A percentile compares a stretch with the other conserved stretches of the same genome.
These are phyloP conservation scores for Homarus americanus DNA, from an alignment of 1,140 invertebrate genomes.

Conservation along the genomic window DNA sequence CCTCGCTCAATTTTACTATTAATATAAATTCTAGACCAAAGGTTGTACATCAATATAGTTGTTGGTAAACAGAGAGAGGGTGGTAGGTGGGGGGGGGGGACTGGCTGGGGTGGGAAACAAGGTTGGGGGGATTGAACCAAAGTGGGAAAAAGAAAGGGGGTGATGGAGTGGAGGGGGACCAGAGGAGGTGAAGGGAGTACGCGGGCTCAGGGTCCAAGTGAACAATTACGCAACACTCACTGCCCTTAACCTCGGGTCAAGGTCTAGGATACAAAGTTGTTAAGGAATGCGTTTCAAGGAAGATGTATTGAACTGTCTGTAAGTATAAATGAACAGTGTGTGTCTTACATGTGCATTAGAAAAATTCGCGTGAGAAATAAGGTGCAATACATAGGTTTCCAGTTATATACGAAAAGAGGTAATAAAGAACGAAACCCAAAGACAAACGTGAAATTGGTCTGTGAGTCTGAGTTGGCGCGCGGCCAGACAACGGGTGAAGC, in stretches of 20 bases:
- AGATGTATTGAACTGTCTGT: background rate
- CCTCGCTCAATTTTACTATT: background rate
- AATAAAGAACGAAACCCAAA: background rate
- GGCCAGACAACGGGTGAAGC: conserved; percentile 17
- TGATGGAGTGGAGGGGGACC: background rate
- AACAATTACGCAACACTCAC: too few species aligned
- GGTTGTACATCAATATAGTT: background rate
- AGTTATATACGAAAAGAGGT: background rate
- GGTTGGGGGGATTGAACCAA: conserved; percentile 17
- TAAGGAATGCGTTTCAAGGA: background rate
- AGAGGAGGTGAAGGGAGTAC: background rate
- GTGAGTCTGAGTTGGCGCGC: background rate
- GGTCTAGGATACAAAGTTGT: too few species aligned
- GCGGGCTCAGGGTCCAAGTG: too few species aligned
- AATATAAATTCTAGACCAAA: background rate
- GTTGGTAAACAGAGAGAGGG: background rate
- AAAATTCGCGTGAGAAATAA: background rate
- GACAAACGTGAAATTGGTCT: background rate
- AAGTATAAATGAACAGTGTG: background rate
- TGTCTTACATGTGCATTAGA: background rate
- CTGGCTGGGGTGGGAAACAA: background rate
- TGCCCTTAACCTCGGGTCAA: too few species aligned
- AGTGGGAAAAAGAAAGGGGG: conserved; percentile 16
- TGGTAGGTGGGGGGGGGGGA: background rate
- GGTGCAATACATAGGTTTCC: background rate